Conservation (phyloP, 1,140 invertebrate species). For the Euura lappo region DNA sequence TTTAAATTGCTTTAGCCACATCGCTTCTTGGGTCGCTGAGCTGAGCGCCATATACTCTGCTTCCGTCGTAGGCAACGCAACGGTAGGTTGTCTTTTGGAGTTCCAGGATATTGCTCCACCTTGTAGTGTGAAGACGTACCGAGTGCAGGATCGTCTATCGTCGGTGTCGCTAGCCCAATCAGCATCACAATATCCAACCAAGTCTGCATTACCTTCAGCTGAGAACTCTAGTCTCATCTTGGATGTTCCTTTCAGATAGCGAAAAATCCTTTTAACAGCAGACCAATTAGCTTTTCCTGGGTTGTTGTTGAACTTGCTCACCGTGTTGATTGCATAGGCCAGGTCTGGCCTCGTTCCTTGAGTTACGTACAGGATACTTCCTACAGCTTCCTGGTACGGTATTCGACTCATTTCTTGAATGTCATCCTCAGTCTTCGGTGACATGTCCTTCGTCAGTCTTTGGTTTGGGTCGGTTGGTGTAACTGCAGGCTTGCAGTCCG, state of each 20-base stretch:
- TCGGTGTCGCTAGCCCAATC: neutral
- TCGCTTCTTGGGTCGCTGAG: too few species aligned
- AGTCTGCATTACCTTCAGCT: neutral
- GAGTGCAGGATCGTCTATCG: slow-evolving; percentile 30
- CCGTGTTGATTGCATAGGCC: slow-evolving; percentile 37
- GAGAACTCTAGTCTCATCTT: slow-evolving; percentile 21
- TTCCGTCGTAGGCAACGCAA: too few species aligned
- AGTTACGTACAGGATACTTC: slow-evolving; percentile 43
- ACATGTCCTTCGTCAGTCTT: slow-evolving; percentile 33
- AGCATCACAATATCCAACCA: slow-evolving; percentile 34
- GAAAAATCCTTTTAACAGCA: slow-evolving; percentile 32
- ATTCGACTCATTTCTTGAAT: slow-evolving; percentile 11
- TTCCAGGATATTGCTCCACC: too few species aligned
- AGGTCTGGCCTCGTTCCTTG: slow-evolving; percentile 47
- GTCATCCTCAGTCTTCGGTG: slow-evolving; percentile 22
- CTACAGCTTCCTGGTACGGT: slow-evolving; percentile 37
- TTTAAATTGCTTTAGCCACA: slow-evolving; percentile 21
- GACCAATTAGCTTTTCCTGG: slow-evolving; percentile 32
- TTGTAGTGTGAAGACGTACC: slow-evolving; percentile 26
- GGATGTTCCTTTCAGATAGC: slow-evolving; percentile 33
- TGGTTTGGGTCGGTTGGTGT: slow-evolving; percentile 41
- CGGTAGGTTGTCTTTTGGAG: too few species aligned
- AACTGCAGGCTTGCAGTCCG: slow-evolving; percentile 41
- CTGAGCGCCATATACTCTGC: too few species aligned
- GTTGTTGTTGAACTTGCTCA: slow-evolving; percentile 12